A percentile compares a stretch with the other conserved stretches of the same genome.
These are phyloP conservation scores for Bombus ignitus DNA, from an alignment of 1,140 invertebrate species.

Conservation along the genomic window DNA sequence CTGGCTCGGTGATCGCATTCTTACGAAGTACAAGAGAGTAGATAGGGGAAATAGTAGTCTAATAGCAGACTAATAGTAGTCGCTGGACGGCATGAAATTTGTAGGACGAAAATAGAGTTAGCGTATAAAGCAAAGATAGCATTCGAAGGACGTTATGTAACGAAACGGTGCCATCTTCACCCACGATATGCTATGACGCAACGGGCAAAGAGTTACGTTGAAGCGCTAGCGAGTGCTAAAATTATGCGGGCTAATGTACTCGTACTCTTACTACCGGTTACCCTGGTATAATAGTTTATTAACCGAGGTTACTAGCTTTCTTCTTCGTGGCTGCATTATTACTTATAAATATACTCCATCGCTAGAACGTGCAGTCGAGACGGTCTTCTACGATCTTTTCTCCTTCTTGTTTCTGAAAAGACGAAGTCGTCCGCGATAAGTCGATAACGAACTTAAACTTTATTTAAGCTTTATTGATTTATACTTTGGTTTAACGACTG, in stretches of 20 bases:
- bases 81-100: not conserved
- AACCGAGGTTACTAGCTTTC: constrained; percentile 13
- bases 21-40: not conserved
- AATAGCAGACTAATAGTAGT: no score
- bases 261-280: constrained; percentile 34
- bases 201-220: constrained; percentile 53
- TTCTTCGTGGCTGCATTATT: constrained; percentile 25
- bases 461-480: not conserved
- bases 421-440: not conserved
- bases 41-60: not conserved
- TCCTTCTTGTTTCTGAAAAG: not conserved
- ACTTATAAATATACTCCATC: constrained; percentile 39
- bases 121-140: constrained; percentile 33
- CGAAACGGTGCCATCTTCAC: constrained; percentile 60
- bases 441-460: not conserved
- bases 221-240: constrained; percentile 61
- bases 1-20: not conserved
- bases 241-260: constrained; percentile 63
- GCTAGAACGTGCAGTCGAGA: not conserved
- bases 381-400: not conserved
- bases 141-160: constrained; percentile 62
- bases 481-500: not conserved
- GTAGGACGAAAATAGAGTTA: constrained; percentile 23
- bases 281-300: constrained; percentile 21
- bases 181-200: constrained; percentile 60